Evolutionary conservation across 64 coral and sea anemone species (phyloP).

Genomic region (Montipora foliosa): DNA sequence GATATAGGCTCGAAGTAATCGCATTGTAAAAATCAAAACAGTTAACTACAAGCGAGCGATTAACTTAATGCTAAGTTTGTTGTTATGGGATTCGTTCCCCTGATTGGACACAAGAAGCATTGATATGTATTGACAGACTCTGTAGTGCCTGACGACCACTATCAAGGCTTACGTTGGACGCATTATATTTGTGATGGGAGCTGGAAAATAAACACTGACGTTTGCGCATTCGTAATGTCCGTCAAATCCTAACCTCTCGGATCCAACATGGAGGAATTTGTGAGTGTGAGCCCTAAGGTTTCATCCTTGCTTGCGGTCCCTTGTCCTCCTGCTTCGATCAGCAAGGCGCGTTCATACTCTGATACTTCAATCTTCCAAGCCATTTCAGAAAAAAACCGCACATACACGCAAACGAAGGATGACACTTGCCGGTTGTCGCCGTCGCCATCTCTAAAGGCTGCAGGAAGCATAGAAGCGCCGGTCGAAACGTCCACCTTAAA

Average conservation of each 20-base stretch:
- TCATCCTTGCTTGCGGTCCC: background rate
- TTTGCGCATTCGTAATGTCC: conserved; percentile 13
- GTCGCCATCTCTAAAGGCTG: background rate
- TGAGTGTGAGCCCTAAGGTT: background rate
- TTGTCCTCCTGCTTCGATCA: background rate
- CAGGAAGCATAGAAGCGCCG: background rate
- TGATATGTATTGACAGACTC: conserved; percentile 50
- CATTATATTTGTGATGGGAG: background rate
- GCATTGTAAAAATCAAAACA: background rate
- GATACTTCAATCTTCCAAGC: conserved; percentile 61
- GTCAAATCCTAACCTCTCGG: background rate
- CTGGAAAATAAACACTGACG: conserved; percentile 11
- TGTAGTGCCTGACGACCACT: conserved; percentile 17
- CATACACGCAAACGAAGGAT: background rate
- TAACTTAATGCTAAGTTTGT: background rate
- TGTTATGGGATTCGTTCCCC: background rate
- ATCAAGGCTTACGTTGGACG: conserved; percentile 23
- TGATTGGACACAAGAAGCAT: background rate
- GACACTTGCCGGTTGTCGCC: background rate
- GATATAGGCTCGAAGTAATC: background rate
- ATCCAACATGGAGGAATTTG: conserved; percentile 1
- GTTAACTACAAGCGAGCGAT: background rate
- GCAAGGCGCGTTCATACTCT: conserved; percentile 37
- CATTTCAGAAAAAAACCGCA: conserved; percentile 23
- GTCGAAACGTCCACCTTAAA: conserved; percentile 11